Base-by-base conservation (phyloP, 2,113 vertebrate species). In the Prionailurus viverrinus region DNA sequence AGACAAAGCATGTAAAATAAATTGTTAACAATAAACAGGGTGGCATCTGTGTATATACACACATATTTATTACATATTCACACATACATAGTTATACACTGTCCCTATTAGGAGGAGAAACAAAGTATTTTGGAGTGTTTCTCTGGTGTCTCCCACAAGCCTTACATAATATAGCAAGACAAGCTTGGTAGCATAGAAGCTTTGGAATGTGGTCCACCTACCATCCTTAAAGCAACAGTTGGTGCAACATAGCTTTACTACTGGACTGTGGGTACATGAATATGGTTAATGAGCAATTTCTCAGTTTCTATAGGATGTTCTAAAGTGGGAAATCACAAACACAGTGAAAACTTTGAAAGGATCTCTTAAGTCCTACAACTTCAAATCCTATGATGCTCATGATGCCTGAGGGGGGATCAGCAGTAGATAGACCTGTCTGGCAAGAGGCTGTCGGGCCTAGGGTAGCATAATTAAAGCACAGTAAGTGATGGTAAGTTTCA, bases 171-270 rank as follows among this genome's bases (percentile, higher is more conserved):
- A 58, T 2, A 92, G 61, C 48, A 83, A 83, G 81, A 78, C 51
- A 79, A 91, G 73, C 74, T 94, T 88, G 12, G 27, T 55, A 79
- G 36, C 29, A 27, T 2, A 65, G 87, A 95, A 48, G 55, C 84
- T 29, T 21, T 94, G 88, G 96, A 95, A 95, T 96, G 92, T 92
- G 51, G 83, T 81, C 88, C 55, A 93, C 58, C 90, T 55, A 73
- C 31, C 13, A 25, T 15, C 51, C 69, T 92, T 76, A 79, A 79
- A 58, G 92, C 89, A 93, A 68, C 80, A 79, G 45, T 10, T 33
- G 89, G 58, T 39, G 39, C 25, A 85, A 85, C 41, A 25, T 78
- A 41, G 53, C n/a, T 96, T 89, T 94, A 36, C 7, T 95, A 36
- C 4, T 61, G 91, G 33, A n/a, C 33, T 48, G 2, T 4, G 39